Conservation (phyloP, 2,113 vertebrate genomes). For the Chloebia gouldiae region DNA sequence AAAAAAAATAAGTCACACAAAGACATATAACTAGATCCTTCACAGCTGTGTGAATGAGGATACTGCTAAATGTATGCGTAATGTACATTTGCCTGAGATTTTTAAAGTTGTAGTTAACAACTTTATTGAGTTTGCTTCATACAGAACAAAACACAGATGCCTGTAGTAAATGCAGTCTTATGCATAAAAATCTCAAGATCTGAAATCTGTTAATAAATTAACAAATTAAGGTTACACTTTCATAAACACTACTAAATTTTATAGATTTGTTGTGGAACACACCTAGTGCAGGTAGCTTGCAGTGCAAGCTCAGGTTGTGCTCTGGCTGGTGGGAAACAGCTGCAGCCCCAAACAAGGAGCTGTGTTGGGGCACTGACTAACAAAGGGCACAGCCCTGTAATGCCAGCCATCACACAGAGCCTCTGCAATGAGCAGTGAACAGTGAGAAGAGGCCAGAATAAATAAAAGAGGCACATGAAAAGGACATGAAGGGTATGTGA, state of each 20-base stretch:
- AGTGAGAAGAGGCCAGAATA: too few species aligned
- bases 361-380: background rate
- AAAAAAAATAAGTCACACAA: background rate
- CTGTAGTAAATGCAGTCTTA: background rate
- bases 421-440: background rate
- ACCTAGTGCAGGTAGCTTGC: background rate
- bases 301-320: background rate
- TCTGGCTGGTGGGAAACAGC: too few species aligned
- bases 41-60: background rate
- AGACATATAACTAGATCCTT: background rate
- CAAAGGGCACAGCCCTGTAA: background rate
- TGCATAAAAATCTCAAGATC: background rate
- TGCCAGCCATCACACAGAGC: background rate
- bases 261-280: background rate
- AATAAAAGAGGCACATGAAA: background rate
- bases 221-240: background rate
- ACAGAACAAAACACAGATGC: background rate
- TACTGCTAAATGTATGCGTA: background rate
- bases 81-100: background rate
- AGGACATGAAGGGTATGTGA: background rate
- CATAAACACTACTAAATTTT: background rate
- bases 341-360: background rate
- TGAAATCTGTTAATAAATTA: background rate
- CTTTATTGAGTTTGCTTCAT: background rate
- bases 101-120: background rate